Evolutionary conservation across 2,113 vertebrate genomes (phyloP), one percentile per base, ranked within the genome.

Genomic region (Thoracochromis brauschi): DNA sequence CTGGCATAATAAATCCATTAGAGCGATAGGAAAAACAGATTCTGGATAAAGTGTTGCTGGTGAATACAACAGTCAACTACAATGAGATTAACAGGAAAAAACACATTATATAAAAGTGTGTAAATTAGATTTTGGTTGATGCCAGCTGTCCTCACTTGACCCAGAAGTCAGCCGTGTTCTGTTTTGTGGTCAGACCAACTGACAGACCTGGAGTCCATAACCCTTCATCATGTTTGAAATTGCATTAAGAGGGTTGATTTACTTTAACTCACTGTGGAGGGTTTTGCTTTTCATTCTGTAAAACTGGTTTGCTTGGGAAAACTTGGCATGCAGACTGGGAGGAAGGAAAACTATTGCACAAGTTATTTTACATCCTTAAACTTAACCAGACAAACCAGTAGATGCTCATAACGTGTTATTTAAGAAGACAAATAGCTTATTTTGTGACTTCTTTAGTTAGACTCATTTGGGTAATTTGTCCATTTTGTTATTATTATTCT

Each of bases 121-220:
- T 90, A 91, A 91, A 93, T 90, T 24, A 38, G 91, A 90, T 93
- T 87, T 60, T 21, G 57, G 87, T 31, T 26, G 60, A 83, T 88
- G 71, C 55, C 26, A 90, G 49, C 86, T 93, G 90, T 94, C 91
- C 91, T 93, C 88, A 89, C 90, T 91, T 53, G 90, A 94, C 90
- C 94, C 91, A 78, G 5, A 58, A 40, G 73, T 60, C 79, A 57
- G 63, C 89, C 81, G 33, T 19, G 85, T 71, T 89, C 51, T 87
- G 78, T 82, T 85, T 57, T 53, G 87, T 31, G 85, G 87, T 85
- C 24, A 24, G 65, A 87, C 29, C 65, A 63, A 79, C 78, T 85
- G 88, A 84, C 83, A 80, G 92, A 78, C 42, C 78, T 86, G 87
- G 87, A 91, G 80, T 87, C 35, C 16, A 80, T 68, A 88, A 89